Evolutionary conservation across 2,797 vertebrate genomes (phyloP).

Genomic region (Linurgus olivaceus): DNA sequence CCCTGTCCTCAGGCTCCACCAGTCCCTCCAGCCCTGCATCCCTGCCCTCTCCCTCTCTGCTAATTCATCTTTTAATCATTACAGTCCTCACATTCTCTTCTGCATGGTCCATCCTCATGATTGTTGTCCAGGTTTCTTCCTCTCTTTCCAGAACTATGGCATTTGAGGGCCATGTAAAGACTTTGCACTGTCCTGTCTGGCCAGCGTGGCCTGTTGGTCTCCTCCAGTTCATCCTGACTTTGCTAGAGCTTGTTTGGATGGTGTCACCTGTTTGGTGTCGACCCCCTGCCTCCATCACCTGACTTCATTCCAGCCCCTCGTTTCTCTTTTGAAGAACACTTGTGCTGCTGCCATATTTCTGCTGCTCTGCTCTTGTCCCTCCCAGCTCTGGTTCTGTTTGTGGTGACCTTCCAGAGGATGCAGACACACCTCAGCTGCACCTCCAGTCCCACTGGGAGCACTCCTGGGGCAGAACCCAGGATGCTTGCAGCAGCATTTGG

Average conservation of each 20-base stretch:
- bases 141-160: neutral
- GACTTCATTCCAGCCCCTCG: neutral
- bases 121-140: neutral
- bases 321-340: neutral
- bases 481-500: neutral
- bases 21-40: neutral
- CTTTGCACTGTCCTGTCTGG: accelerated
- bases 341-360: neutral
- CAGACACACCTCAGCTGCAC: neutral
- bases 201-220: accelerated
- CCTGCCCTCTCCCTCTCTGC: neutral
- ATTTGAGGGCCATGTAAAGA: accelerated
- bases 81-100: neutral
- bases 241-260: neutral
- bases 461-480: neutral
- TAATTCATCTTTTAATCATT: neutral
- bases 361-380: neutral
- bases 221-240: neutral
- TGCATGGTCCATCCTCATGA: accelerated
- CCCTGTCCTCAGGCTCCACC: neutral
- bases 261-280: neutral
- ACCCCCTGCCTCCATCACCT: accelerated
- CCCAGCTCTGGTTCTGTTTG: neutral
- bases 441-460: neutral
- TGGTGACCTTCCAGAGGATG: neutral